phyloP scores from a whole-genome alignment of 1,140 invertebrate species.

The Druon quercuslanigerum region DNA sequence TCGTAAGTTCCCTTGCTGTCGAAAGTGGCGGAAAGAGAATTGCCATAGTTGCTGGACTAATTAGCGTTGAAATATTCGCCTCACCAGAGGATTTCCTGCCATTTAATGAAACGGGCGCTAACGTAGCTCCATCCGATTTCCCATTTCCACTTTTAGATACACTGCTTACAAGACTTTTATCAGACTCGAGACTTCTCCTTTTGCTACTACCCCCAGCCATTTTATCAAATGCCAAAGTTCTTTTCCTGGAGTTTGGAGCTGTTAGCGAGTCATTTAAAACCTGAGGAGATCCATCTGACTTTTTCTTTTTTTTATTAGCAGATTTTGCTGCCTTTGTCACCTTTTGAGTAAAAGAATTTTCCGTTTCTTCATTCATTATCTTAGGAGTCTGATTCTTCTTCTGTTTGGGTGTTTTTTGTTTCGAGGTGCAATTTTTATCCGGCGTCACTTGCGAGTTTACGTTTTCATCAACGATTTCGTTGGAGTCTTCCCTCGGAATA shows the following conservation, averaged over 20 bases:
- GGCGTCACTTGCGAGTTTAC: not conserved
- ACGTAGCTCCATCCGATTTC: not conserved
- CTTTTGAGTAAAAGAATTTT: not conserved
- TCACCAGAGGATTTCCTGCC: not conserved
- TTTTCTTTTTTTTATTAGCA: not conserved
- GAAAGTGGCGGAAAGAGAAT: conserved; percentile 36
- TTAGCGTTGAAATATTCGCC: not conserved
- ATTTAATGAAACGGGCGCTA: not conserved
- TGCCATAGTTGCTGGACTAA: conserved; percentile 13
- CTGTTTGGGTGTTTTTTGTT: not conserved
- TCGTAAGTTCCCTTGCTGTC: not conserved
- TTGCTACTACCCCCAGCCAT: not conserved
- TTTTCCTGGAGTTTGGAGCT: not conserved
- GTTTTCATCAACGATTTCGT: not conserved
- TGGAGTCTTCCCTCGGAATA: conserved; percentile 29
- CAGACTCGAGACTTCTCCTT: not conserved
- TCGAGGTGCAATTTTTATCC: no score
- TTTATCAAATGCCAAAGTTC: not conserved
- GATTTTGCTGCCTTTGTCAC: not conserved
- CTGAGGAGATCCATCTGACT: not conserved
- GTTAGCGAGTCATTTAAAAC: not conserved
- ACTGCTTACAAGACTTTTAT: not conserved
- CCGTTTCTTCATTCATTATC: not conserved
- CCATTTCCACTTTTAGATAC: no score
- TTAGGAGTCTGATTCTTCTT: not conserved